Base-by-base conservation (phyloP, 2,113 vertebrate genomes). In the Plecotus auritus region DNA sequence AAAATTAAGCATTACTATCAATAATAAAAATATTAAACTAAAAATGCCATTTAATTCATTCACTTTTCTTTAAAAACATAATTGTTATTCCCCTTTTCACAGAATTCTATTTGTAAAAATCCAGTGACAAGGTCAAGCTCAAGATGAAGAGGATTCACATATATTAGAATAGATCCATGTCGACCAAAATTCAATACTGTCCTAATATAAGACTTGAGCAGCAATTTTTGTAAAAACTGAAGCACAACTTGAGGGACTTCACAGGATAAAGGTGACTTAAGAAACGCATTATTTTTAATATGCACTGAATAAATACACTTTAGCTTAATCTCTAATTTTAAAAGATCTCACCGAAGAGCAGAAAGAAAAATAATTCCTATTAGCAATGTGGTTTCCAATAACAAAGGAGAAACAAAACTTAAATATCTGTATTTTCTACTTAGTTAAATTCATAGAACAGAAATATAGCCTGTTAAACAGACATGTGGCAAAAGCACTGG, bases 61-160 rank as follows among this genome's bases (percentile, higher is more conserved):
- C 7, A 73, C 23, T 94, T 92, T 93, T 64, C 54, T 73, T 42
- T 85, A 66, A 59, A 95, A 81, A 66, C 84, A n/a, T 61, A 90
- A 66, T 17, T 93, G 26, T 70, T 59, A 86, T 40, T 86, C 30
- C 9, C 35, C 42, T 40, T 91, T 77, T 26, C 56, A 81, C n/a
- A 91, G 40, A 95, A 61, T 82, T 93, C 23, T 93, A 85, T 49
- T 61, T 67, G 35, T 37, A 95, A 94, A 95, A 93, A 93, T 32
- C 42, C 30, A 72, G 70, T 23, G 66, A 94, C 40, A 95, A 83
- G n/a, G 64, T 61, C 28, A 92, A 94, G 72, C 37, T 94, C 88
- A 94, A 92, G 49, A 93, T 9, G 54, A 96, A 95, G 73, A 96
- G 56, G 90, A 94, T 67, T 73, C 81, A 81, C n/a, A 94, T 51